Conservation (phyloP, 2,113 vertebrate genomes). For the Nothobranchius kuhntae region DNA sequence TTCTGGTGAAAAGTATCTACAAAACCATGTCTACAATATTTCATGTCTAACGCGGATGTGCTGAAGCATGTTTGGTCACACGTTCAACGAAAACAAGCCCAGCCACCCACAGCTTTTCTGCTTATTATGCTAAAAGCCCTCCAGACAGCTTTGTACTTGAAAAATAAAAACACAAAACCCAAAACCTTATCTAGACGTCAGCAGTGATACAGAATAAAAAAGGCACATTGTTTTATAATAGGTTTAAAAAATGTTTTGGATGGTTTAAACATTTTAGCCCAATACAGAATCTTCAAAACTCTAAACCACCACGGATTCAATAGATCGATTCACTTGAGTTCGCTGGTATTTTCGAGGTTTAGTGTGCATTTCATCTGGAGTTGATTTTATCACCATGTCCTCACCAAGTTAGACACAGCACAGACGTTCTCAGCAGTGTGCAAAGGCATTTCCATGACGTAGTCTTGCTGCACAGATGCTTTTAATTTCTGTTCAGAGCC, state of each 20-base stretch:
- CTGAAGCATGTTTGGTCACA: background rate
- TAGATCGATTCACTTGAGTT: too few species aligned
- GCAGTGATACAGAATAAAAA: background rate
- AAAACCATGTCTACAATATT: background rate
- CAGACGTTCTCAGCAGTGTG: constrained; percentile 45
- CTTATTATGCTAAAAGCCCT: background rate
- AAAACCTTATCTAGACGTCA: background rate
- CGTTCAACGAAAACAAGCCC: background rate
- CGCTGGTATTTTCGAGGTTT: background rate
- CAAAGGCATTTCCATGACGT: constrained; percentile 69
- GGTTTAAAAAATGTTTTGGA: background rate
- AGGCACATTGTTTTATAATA: background rate
- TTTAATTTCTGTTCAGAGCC: constrained; percentile 65
- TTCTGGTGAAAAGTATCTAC: background rate
- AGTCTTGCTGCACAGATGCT: constrained; percentile 59
- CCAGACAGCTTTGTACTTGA: background rate
- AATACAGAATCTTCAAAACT: too few species aligned
- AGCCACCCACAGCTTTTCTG: background rate
- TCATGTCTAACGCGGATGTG: background rate
- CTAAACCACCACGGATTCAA: too few species aligned
- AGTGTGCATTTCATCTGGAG: constrained; percentile 10
- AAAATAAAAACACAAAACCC: background rate
- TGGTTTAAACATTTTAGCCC: too few species aligned
- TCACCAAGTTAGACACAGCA: constrained; percentile 21
- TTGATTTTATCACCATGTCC: constrained; percentile 1